These are phyloP conservation scores for Sorex maritimensis DNA, from an alignment of 2,797 vertebrate species.

Conservation along the genomic window DNA sequence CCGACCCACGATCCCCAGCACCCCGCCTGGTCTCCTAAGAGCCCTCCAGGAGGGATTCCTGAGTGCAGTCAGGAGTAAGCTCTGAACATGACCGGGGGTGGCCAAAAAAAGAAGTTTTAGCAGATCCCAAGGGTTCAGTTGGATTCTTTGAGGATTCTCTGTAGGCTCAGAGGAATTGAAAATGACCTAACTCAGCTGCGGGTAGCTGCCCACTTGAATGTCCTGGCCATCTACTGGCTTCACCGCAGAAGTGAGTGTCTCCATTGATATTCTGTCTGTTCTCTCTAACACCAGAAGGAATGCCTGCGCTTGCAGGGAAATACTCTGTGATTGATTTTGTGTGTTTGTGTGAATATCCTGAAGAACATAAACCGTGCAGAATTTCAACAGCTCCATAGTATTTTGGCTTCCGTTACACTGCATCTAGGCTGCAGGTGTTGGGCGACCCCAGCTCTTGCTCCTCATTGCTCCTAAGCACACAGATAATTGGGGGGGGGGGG, in stretches of 20 bases:
- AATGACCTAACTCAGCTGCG: background rate
- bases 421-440: constrained; percentile 47
- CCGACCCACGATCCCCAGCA: no score
- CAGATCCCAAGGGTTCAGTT: background rate
- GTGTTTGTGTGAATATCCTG: constrained; percentile 33
- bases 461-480: constrained; percentile 1
- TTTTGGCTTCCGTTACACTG: background rate
- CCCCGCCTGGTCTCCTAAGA: no score
- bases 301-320: constrained; percentile 54
- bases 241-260: background rate
- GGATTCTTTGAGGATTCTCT: constrained; percentile 38
- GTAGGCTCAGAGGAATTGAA: background rate
- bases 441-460: constrained; percentile 21
- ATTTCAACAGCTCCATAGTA: constrained; percentile 11
- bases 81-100: no score
- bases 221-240: background rate
- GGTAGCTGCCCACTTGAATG: background rate
- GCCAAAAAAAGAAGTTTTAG: background rate
- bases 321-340: constrained; percentile 40
- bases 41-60: background rate
- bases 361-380: constrained; percentile 53
- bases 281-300: constrained; percentile 33
- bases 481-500: background rate
- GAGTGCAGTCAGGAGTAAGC: no score
- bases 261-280: constrained; percentile 32